Base-by-base conservation (phyloP, 2,113 vertebrate genomes). In the Hiodon tergisus region DNA sequence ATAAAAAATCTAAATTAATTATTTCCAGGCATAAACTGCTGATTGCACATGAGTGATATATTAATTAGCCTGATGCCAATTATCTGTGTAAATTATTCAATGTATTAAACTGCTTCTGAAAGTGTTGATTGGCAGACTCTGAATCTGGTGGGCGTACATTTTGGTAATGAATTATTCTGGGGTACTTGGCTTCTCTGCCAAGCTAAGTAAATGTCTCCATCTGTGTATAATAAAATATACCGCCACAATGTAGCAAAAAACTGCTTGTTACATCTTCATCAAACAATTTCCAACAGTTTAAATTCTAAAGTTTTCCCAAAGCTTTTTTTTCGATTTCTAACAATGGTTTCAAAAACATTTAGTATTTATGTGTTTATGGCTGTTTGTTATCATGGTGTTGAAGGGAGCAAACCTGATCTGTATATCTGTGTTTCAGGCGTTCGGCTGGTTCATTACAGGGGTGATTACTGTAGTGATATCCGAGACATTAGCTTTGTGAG, bases 151-250 rank as follows among this genome's bases (percentile, higher is more conserved):
- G 72, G 72, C 51, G 61, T 54, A 74, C 51, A 66, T 65, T 66
- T 55, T 6, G 62, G 62, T 74, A 74, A 66, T 74, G n/a, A 65
- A 74, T 74, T 74, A 71, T 59, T 71, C 70, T 57, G 60, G 60
- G 57, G 60, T 13, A 59, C 70, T 53, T 17, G 72, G 51, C 51
- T 52, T 31, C 66, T 57, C 62, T 66, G 50, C 62, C 72, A 66
- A 31, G 46, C 53, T 46, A 14, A 66, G 61, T 67, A 74, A 66
- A 66, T 66, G 72, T 74, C 62, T 54, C 62, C 62, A 74, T 74
- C 72, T 74, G 72, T 66, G 65, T 74, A 8, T 51, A 53, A 62
- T 54, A 66, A 73, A 57, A 46, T 50, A 17, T 48, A 54, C 60
- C 4, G 53, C 60, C 69, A 58, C 54, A 16, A 50, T 55, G 16